A percentile compares a stretch with the other conserved stretches of the same genome.
Conservation (phyloP, 2,888 invertebrate species). For the Dynastes hyllus region DNA sequence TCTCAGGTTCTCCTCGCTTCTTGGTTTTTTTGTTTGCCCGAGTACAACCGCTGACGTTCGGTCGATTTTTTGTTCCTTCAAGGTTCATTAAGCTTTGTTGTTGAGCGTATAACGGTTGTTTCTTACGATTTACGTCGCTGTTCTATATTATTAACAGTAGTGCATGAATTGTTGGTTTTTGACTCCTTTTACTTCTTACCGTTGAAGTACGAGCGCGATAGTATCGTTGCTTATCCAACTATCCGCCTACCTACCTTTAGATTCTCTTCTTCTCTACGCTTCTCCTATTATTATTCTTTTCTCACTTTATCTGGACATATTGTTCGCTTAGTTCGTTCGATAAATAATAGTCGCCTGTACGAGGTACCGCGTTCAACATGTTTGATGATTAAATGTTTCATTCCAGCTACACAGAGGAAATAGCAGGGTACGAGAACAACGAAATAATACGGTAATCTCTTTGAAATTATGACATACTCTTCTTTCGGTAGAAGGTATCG, state of each 20-base stretch:
- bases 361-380: conserved; percentile 35
- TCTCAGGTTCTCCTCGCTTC: background rate
- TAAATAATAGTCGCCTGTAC: conserved; percentile 28
- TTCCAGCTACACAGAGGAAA: conserved; percentile 14
- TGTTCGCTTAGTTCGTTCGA: conserved; percentile 28
- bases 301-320: conserved; percentile 13
- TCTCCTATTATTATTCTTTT: conserved; percentile 21
- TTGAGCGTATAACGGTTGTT: conserved; percentile 45
- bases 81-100: conserved; percentile 48
- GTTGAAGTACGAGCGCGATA: background rate
- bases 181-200: background rate
- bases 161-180: conserved; percentile 40
- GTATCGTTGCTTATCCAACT: too few species aligned
- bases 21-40: background rate
- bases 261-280: background rate
- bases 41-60: conserved; percentile 26
- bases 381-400: conserved; percentile 34
- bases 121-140: conserved; percentile 34
- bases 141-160: conserved; percentile 44
- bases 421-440: conserved; percentile 35
- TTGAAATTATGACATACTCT: conserved; percentile 17
- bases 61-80: conserved; percentile 41
- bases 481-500: background rate
- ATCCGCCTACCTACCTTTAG: background rate
- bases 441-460: conserved; percentile 26